Evolutionary conservation across 92 coral and sea anemone species (phyloP).

Genomic region (Hydrozoanthus gracilis): DNA sequence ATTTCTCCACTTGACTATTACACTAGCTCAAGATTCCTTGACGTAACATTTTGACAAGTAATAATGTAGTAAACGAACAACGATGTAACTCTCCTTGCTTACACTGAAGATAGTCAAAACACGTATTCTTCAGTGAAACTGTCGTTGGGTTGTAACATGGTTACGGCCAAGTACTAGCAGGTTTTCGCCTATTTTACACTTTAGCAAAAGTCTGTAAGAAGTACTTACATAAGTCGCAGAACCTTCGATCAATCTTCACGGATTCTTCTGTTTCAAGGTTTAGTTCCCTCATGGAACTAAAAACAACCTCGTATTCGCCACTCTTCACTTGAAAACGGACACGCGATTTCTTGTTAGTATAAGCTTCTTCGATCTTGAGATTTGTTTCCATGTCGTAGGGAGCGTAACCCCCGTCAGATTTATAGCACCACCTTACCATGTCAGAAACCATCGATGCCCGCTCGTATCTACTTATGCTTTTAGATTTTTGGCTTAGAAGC

Average conservation of each 20-base stretch:
- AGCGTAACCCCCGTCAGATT: background rate
- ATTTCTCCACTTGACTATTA: no score
- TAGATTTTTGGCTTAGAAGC: constrained; percentile 12
- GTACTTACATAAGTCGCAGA: constrained; percentile 6
- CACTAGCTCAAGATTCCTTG: no score
- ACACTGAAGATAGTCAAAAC: no score
- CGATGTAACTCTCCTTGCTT: no score
- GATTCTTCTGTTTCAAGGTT: constrained; percentile 48
- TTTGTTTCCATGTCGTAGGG: constrained; percentile 57
- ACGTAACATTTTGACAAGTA: no score
- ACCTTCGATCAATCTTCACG: constrained; percentile 56
- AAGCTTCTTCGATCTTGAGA: constrained; percentile 73
- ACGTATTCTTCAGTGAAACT: no score
- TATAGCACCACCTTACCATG: constrained; percentile 65
- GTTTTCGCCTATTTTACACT: no score
- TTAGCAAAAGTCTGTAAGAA: background rate
- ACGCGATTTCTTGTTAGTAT: constrained; percentile 32
- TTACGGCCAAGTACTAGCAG: no score
- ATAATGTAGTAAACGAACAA: no score
- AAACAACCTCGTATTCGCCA: constrained; percentile 59
- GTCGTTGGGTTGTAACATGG: no score
- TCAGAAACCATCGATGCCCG: constrained; percentile 46
- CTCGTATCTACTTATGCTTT: background rate
- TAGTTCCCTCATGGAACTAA: constrained; percentile 59
- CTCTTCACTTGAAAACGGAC: constrained; percentile 28